Evolutionary conservation across 2,888 invertebrate species (phyloP).

Genomic region (Sussaba pulchella): DNA sequence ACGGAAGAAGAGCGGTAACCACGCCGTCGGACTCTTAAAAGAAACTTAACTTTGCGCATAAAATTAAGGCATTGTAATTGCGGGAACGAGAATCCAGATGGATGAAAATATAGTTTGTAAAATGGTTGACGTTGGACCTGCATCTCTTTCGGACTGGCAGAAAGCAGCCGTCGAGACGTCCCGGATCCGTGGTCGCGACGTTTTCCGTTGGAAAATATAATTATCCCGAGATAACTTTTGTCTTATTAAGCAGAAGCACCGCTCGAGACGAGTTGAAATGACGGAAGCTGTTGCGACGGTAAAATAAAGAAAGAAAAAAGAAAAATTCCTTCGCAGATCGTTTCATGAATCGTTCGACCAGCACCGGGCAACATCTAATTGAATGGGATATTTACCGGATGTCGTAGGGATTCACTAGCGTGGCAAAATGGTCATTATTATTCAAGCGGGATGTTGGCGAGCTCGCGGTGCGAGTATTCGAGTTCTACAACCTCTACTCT

Average conservation of each 20-base stretch:
- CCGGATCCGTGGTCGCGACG: slow-evolving; percentile 50
- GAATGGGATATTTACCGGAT: slow-evolving; percentile 22
- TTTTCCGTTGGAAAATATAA: slow-evolving; percentile 76
- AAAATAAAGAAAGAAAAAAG: too few species aligned
- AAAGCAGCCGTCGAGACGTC: slow-evolving; percentile 66
- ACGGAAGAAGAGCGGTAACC: slow-evolving; percentile 69
- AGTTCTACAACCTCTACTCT: background rate
- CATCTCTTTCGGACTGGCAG: slow-evolving; percentile 67
- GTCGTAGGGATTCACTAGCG: slow-evolving; percentile 5
- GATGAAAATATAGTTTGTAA: slow-evolving; percentile 41
- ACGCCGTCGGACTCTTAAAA: slow-evolving; percentile 80
- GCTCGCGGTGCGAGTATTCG: background rate
- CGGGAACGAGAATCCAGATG: slow-evolving; percentile 65
- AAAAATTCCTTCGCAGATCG: slow-evolving; percentile 25
- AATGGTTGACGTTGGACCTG: slow-evolving; percentile 53
- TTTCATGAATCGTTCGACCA: slow-evolving; percentile 16
- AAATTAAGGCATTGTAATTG: slow-evolving; percentile 83
- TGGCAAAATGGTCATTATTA: background rate
- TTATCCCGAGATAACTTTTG: slow-evolving; percentile 79
- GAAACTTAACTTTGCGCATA: slow-evolving; percentile 83
- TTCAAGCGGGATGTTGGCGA: background rate
- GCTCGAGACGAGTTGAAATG: slow-evolving; percentile 54
- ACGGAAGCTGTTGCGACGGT: slow-evolving; percentile 31
- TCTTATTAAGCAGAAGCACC: slow-evolving; percentile 63
- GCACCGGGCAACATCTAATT: background rate